Base-by-base conservation (phyloP, 2,888 invertebrate genomes). In the Byasa hedistus region DNA sequence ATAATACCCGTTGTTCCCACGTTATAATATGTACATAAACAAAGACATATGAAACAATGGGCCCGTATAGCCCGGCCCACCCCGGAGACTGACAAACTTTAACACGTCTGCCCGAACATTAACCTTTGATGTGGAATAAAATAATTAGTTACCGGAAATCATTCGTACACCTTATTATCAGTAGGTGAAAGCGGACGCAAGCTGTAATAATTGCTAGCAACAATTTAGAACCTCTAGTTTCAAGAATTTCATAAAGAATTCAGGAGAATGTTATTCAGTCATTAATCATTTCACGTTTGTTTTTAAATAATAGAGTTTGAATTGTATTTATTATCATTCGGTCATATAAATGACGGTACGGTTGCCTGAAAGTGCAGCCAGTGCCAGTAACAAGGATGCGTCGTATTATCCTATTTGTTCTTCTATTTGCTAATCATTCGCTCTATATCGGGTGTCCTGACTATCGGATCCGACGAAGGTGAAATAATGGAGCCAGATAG, bases 361-460 rank as follows among this genome's bases (percentile, higher is more conserved):
- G 24, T 12, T 70, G 72, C 71, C 76, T 76, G 75, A 77, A 78
- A 78, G 76, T 82, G 83, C 83, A 81, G 78, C 80, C 79, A 78
- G 69, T 84, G 80, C 65, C 66, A 68, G 83, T 93, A 93, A 94
- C 92, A 88, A 94, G 94, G 94, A 94, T 93, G 93, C 92, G 87
- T 84, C 93, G 88, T 87, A 94, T 94, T 94, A 94, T 94, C 87
- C 94, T 93, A 93, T 94, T 93, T 83, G 75, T 77, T 83, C 87
- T 82, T 79, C 86, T 87, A 88, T 85, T 86, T 81, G 80, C 77
- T 85, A 84, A 85, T 87, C 83, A 81, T 82, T 79, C 74, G 69
- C 73, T 72, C 71, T 70, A 71, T 69, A 73, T 65, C 66, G 62
- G 69, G 70, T 69, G 73, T 72, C 70, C 68, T 69, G 65, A 8